phyloP scores from a whole-genome alignment of 2,888 invertebrate genomes.

The Blomia tropicalis region DNA sequence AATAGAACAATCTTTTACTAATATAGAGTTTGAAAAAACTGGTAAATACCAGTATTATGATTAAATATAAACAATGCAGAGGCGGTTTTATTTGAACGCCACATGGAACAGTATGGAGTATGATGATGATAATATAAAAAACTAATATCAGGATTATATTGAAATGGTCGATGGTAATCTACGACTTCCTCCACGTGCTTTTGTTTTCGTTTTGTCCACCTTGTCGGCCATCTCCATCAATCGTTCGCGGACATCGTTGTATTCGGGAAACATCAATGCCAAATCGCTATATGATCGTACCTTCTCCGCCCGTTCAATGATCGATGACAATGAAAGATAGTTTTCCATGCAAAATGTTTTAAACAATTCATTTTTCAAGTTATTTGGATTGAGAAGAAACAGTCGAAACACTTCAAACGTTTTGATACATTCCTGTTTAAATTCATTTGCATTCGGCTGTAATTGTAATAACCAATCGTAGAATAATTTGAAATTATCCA shows the following conservation, averaged over 20 bases:
- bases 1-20: too few relatives aligned
- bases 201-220: too few relatives aligned
- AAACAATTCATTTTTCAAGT: not conserved
- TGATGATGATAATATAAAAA: too few relatives aligned
- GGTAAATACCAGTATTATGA: too few relatives aligned
- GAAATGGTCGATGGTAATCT: too few relatives aligned
- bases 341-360: not conserved
- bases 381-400: not conserved
- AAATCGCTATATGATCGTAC: constrained; percentile 7
- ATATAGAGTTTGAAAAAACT: too few relatives aligned
- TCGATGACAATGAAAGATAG: not conserved
- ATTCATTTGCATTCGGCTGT: not conserved
- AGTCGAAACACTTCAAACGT: not conserved
- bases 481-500: constrained; percentile 4
- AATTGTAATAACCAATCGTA: not conserved
- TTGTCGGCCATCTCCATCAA: not conserved
- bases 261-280: constrained; percentile 1
- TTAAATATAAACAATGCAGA: too few relatives aligned
- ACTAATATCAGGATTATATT: too few relatives aligned
- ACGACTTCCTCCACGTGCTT: too few relatives aligned
- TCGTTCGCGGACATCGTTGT: not conserved
- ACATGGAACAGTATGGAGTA: too few relatives aligned
- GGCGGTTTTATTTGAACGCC: too few relatives aligned
- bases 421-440: not conserved
- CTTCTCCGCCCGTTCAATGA: not conserved